Percentiles rank a stretch among this genome's conserved stretches.
Conservation (phyloP, 2,797 vertebrate genomes). For the Toxotes lorentzi region DNA sequence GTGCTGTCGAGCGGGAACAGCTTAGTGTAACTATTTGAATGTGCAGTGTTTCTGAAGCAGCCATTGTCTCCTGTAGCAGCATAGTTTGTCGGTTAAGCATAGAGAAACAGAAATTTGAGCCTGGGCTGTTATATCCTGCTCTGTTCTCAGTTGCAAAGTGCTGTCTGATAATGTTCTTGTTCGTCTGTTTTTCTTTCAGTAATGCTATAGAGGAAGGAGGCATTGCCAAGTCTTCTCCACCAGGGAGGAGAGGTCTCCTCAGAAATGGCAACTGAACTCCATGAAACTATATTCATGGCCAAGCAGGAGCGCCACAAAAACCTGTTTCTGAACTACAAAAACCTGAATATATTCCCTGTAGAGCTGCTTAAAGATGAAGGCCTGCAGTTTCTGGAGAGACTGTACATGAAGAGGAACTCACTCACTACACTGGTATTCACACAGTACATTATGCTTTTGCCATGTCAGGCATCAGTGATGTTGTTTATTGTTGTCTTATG, state of each 20-base stretch:
- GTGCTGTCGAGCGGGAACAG: neutral
- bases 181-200: constrained; percentile 23
- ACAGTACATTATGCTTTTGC: too few species aligned
- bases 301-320: constrained; percentile 97
- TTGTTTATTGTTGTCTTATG: neutral
- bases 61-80: neutral
- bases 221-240: constrained; percentile 25
- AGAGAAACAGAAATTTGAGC: neutral
- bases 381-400: constrained; percentile 94
- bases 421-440: constrained; percentile 92
- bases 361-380: constrained; percentile 96
- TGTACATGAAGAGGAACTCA: constrained; percentile 99
- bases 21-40: neutral
- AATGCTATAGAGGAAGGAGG: constrained; percentile 50
- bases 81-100: too few species aligned
- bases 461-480: neutral
- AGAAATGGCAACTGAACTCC: constrained; percentile 94
- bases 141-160: neutral
- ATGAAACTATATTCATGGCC: constrained; percentile 93
- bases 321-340: constrained; percentile 97
- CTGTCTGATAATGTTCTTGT: neutral
- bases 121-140: neutral
- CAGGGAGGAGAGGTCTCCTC: constrained; percentile 24
- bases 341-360: constrained; percentile 92
- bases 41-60: neutral